A percentile compares a stretch with the other conserved stretches of the same genome.
phyloP scores from a whole-genome alignment of 2,888 invertebrate genomes.

The Conomelus anceps region DNA sequence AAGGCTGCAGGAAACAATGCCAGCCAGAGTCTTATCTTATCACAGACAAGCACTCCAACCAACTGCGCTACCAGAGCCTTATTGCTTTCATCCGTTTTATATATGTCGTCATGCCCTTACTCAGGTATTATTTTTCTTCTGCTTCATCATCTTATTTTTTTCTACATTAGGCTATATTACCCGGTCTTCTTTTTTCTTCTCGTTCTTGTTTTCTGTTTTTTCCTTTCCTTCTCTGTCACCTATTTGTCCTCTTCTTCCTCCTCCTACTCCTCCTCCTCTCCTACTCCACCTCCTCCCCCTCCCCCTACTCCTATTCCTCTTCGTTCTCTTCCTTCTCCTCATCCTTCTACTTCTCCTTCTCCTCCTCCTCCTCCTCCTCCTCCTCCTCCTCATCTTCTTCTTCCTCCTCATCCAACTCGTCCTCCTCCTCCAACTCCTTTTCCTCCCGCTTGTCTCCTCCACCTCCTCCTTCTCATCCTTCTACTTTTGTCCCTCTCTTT shows the following conservation, averaged over 20 bases:
- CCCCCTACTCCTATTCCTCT: neutral
- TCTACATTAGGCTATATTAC: neutral
- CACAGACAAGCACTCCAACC: no score
- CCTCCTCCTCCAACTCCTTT: neutral
- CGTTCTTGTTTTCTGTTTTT: constrained; percentile 15
- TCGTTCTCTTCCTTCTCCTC: neutral
- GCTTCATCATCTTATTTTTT: neutral
- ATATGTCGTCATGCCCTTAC: no score
- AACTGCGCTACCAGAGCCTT: no score
- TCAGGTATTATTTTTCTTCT: no score
- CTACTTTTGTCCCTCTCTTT: no score
- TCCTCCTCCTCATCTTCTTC: neutral
- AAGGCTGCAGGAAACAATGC: no score
- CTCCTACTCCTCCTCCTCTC: constrained; percentile 15
- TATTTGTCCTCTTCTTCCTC: constrained; percentile 25
- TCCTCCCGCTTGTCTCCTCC: neutral
- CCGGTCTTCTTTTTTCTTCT: constrained; percentile 29
- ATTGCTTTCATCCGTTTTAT: no score
- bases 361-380: neutral
- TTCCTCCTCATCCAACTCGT: neutral
- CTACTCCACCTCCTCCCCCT: neutral
- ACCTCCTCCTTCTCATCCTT: neutral
- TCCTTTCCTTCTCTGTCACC: constrained; percentile 11
- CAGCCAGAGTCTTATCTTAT: no score
- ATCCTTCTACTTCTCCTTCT: neutral